A percentile compares a stretch with the other conserved stretches of the same genome.
Conservation (phyloP, 2,888 invertebrate genomes). For the Nymphalis urticae region DNA sequence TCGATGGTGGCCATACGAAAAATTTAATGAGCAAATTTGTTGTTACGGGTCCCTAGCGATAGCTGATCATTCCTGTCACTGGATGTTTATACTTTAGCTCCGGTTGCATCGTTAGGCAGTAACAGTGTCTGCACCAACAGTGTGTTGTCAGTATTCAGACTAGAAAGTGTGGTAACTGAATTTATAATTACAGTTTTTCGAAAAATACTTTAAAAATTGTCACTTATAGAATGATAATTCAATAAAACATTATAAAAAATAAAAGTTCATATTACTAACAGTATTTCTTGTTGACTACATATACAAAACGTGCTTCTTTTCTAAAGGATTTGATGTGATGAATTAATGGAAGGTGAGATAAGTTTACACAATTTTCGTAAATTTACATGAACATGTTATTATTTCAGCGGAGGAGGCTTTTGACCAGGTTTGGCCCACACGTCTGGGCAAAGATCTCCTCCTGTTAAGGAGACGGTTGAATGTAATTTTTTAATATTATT, state of each 20-base stretch:
- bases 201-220: not conserved
- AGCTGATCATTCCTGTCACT: constrained; percentile 68
- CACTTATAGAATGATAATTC: not conserved
- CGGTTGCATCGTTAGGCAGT: constrained; percentile 71
- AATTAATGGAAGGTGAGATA: no score
- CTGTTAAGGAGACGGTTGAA: no score
- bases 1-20: constrained; percentile 30
- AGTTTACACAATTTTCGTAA: no score
- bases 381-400: no score
- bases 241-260: not conserved
- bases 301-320: constrained; percentile 7
- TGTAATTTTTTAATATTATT: no score
- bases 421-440: no score
- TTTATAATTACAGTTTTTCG: not conserved
- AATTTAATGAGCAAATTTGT: constrained; percentile 35
- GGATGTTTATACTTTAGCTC: constrained; percentile 77
- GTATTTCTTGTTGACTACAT: constrained; percentile 12
- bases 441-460: no score
- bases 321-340: constrained; percentile 2
- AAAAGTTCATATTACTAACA: not conserved
- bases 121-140: constrained; percentile 51
- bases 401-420: no score
- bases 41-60: constrained; percentile 43
- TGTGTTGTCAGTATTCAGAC: constrained; percentile 63
- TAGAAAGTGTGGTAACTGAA: constrained; percentile 53